These are phyloP conservation scores for Etheostoma cragini DNA, from an alignment of 2,113 vertebrate genomes.

Conservation along the genomic window DNA sequence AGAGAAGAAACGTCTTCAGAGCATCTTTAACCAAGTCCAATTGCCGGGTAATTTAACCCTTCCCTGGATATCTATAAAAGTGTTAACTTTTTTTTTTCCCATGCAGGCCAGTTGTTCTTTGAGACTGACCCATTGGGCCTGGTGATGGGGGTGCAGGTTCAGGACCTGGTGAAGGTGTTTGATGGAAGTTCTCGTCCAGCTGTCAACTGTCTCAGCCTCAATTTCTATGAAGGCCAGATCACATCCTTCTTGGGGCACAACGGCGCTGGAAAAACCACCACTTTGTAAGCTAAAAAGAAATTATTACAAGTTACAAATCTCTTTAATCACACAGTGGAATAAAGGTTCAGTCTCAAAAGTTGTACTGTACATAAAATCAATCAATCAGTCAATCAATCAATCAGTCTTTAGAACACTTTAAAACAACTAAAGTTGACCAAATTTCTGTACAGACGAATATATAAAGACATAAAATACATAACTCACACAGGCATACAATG, in stretches of 20 bases:
- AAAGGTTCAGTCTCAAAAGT: not conserved
- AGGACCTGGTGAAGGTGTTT: constrained; percentile 93
- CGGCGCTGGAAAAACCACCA: constrained; percentile 87
- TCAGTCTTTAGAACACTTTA: no score
- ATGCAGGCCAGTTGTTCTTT: constrained; percentile 88
- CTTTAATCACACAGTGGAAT: not conserved
- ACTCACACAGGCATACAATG: no score
- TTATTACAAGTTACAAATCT: not conserved
- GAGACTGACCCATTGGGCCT: constrained; percentile 89
- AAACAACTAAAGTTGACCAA: no score
- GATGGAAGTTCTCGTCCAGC: constrained; percentile 80
- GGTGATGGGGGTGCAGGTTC: constrained; percentile 88
- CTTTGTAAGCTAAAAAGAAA: constrained; percentile 70
- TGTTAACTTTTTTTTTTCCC: constrained; percentile 8
- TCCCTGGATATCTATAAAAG: no score
- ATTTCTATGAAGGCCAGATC: constrained; percentile 86
- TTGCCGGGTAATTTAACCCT: no score
- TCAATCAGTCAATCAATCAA: no score
- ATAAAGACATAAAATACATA: no score
- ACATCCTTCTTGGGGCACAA: constrained; percentile 88
- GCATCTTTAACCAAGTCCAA: no score
- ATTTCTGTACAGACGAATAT: no score
- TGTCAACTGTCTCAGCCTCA: constrained; percentile 83
- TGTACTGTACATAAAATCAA: not conserved
- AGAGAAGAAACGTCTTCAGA: no score